Evolutionary conservation across 2,113 vertebrate genomes (phyloP), one percentile per base, ranked within the genome.

Genomic region (Anolis carolinensis): DNA sequence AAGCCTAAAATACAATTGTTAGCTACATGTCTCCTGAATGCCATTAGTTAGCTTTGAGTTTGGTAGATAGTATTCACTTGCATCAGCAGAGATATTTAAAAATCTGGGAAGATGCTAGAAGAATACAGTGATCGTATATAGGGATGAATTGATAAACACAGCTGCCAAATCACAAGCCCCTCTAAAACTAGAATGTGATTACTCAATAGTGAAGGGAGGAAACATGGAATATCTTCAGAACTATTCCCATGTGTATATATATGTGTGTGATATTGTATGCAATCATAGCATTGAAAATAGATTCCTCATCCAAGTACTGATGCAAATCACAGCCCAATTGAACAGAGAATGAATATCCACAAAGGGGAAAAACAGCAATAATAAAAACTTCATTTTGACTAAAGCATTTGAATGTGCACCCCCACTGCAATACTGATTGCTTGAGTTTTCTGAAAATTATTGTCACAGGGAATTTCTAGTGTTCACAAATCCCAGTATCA

Each of bases 401-500:
- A 48, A 52, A 14, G 23, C 50, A 65, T 63, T 59, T 48, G 52
- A 80, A 18, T 73, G 52, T 73, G 23, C 9, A 44, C 65, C 30
- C 78, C 44, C 9, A 27, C 14, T 73, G 30, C 68, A 80, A 8
- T 44, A 75, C 36, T 39, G 36, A n/a, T 65, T 74, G 71, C 32
- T 74, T 75, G 16, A 48, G 27, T 25, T 83, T 80, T 80, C 34
- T 79, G 36, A 30, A 36, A 32, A 27, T 73, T 5, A 50, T 50
- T 80, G 27, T 80, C 21, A 72, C 39, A 48, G 52, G 7, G 7
- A 3, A 65, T 65, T 20, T 25, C 30, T 70, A 74, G 20, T 32
- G n/a, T 34, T 55, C 0, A 0, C 23, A 68, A 1, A 3, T 0
- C 0, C 0, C 7, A 44, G 10, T 9, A n/a, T n/a, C 74, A 73